A percentile compares a stretch with the other conserved stretches of the same genome.
Conservation (phyloP, 2,113 vertebrate genomes). For the Rhea pennata region DNA sequence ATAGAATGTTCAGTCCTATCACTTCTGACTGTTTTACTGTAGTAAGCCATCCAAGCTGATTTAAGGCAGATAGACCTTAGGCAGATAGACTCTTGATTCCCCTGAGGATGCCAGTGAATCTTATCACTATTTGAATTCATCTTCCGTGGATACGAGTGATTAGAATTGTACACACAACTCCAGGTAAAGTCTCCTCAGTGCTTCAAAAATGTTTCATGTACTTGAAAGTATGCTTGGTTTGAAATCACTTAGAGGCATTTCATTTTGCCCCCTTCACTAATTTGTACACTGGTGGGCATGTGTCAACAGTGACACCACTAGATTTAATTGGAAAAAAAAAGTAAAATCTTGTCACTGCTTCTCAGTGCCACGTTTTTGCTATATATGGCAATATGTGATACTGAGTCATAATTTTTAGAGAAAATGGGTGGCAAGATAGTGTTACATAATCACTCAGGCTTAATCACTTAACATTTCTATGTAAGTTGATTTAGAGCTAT, state of each 20-base stretch:
- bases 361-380: background rate
- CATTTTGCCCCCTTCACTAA: background rate
- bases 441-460: background rate
- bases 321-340: background rate
- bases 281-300: background rate
- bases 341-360: background rate
- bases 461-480: background rate
- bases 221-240: background rate
- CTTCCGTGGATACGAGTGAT: background rate
- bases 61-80: background rate
- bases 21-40: constrained; percentile 1
- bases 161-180: constrained; percentile 25
- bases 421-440: background rate
- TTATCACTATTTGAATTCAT: constrained; percentile 29
- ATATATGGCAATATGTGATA: background rate
- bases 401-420: background rate
- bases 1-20: background rate
- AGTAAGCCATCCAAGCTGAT: background rate
- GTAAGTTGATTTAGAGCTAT: background rate
- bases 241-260: constrained; percentile 24
- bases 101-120: background rate
- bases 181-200: background rate
- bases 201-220: background rate
- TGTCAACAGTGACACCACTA: background rate
- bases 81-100: background rate